Conservation (phyloP, 2,797 vertebrate species). For the Mormyrops attenuatus region DNA sequence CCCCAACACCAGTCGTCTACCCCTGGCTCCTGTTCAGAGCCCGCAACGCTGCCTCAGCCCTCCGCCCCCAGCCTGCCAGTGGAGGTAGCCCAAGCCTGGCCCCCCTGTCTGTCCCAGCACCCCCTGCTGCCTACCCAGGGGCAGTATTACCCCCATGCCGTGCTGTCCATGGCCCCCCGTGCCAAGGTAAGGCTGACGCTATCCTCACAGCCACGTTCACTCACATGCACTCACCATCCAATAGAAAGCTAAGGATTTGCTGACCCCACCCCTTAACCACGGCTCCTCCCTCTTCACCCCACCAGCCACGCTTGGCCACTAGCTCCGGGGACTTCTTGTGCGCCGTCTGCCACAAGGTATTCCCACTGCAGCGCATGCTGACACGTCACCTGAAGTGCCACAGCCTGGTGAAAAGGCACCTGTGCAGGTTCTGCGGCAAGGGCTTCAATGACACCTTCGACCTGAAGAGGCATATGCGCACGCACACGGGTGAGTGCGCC, state of each 20-base stretch:
- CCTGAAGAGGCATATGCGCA: slow-evolving; percentile 83
- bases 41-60: slow-evolving; percentile 1
- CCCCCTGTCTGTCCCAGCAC: slow-evolving; percentile 36
- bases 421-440: slow-evolving; percentile 75
- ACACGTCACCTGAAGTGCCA: slow-evolving; percentile 85
- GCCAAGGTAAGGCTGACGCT: slow-evolving; percentile 51
- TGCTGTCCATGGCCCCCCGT: slow-evolving; percentile 42
- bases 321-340: slow-evolving; percentile 59
- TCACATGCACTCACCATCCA: not conserved
- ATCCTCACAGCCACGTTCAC: not conserved
- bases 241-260: not conserved
- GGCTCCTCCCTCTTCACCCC: slow-evolving; percentile 19
- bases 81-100: slow-evolving; percentile 39
- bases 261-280: not conserved
- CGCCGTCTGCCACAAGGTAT: slow-evolving; percentile 71
- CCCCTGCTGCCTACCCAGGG: slow-evolving; percentile 28
- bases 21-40: slow-evolving; percentile 18
- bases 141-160: slow-evolving; percentile 39
- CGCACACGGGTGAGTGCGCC: slow-evolving; percentile 61
- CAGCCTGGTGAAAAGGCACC: slow-evolving; percentile 74
- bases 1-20: not conserved
- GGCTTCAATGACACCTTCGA: slow-evolving; percentile 89
- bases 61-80: not conserved
- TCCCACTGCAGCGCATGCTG: slow-evolving; percentile 82
- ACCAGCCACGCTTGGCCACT: slow-evolving; percentile 40